Evolutionary conservation across 2,797 vertebrate genomes (phyloP).

Genomic region (Austrolebias charrua): DNA sequence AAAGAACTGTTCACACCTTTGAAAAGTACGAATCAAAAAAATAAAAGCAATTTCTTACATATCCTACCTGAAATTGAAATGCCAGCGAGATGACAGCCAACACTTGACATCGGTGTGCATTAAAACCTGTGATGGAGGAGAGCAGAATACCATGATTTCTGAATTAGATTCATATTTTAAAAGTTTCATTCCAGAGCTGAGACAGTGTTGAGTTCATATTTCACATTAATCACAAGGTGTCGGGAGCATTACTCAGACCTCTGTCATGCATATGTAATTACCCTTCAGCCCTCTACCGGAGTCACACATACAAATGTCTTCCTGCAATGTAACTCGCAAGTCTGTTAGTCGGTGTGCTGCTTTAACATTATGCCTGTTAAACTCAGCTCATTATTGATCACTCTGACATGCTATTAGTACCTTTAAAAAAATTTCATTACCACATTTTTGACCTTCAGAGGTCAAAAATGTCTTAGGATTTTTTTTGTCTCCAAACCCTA

Average conservation of each 20-base stretch:
- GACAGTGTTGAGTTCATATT: constrained; percentile 63
- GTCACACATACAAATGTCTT: constrained; percentile 48
- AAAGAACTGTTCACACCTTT: constrained; percentile 19
- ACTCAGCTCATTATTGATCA: constrained; percentile 68
- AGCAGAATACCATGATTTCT: constrained; percentile 38
- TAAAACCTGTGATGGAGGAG: constrained; percentile 32
- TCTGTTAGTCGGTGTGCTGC: not conserved
- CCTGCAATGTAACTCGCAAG: constrained; percentile 27
- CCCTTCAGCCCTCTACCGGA: constrained; percentile 54
- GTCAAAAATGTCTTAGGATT: no score
- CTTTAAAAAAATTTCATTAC: no score
- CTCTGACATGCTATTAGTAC: constrained; percentile 60
- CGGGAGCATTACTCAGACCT: constrained; percentile 58
- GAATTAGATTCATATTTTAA: constrained; percentile 69
- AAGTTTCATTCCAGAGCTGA: constrained; percentile 58
- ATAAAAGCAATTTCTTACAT: constrained; percentile 70
- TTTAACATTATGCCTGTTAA: constrained; percentile 13
- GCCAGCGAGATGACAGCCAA: constrained; percentile 67
- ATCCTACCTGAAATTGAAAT: constrained; percentile 70
- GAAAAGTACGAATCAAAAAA: constrained; percentile 30
- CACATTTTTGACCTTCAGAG: no score
- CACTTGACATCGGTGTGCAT: constrained; percentile 53
- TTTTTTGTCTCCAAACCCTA: no score
- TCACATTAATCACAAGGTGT: constrained; percentile 64
- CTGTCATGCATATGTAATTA: constrained; percentile 68